A percentile compares a stretch with the other conserved stretches of the same genome.
phyloP scores from a whole-genome alignment of 2,113 vertebrate species.

The Salvelinus namaycush region DNA sequence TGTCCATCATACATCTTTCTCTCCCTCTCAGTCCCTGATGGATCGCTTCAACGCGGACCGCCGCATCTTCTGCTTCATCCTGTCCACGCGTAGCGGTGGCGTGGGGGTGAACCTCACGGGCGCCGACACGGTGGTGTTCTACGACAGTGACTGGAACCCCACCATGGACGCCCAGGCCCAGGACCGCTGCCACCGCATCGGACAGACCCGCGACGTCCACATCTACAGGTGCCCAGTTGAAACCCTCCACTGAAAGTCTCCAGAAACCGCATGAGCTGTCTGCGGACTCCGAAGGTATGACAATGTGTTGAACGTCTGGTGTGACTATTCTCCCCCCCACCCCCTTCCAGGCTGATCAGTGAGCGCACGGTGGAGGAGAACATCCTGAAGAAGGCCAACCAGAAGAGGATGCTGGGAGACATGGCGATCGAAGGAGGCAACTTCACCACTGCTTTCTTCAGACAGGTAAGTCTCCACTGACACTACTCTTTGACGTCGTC shows the following conservation, averaged over 20 bases:
- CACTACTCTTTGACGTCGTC: background rate
- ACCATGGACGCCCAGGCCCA: constrained; percentile 98
- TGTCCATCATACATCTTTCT: too few species aligned
- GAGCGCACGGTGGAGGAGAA: constrained; percentile 95
- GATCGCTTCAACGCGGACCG: constrained; percentile 94
- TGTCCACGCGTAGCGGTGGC: constrained; percentile 92
- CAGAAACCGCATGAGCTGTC: too few species aligned
- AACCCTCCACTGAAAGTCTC: too few species aligned
- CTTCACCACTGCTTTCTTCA: constrained; percentile 95
- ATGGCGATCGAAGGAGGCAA: constrained; percentile 96
- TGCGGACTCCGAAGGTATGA: too few species aligned
- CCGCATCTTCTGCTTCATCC: constrained; percentile 94
- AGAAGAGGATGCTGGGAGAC: constrained; percentile 94
- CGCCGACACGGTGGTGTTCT: constrained; percentile 94
- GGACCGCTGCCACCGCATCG: constrained; percentile 91
- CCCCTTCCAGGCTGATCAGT: constrained; percentile 82
- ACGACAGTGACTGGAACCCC: constrained; percentile 97
- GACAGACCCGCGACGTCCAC: constrained; percentile 92
- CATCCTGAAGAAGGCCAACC: constrained; percentile 94
- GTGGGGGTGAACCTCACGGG: constrained; percentile 92
- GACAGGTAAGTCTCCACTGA: constrained; percentile 73
- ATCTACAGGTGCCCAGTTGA: constrained; percentile 83
- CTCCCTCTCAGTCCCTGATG: constrained; percentile 81
- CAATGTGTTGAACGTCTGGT: background rate
- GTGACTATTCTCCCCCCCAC: background rate